Evolutionary conservation across 2,797 vertebrate species (phyloP), one percentile per base, ranked within the genome.

Genomic region (Premnoplex brunnescens): DNA sequence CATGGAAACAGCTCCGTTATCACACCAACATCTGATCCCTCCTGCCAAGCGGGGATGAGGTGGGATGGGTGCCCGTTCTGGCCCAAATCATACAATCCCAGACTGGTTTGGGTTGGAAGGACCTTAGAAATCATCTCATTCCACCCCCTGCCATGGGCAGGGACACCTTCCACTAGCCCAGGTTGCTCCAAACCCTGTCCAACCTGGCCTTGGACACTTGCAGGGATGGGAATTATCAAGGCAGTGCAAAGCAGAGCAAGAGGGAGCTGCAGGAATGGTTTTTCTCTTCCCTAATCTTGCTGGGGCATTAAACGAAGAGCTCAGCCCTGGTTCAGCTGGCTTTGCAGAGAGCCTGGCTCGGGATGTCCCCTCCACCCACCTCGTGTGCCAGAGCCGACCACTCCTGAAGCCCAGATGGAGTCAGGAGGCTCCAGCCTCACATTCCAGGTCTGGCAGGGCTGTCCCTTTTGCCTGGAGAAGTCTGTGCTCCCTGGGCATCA

Each of bases 1-100:
- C 96, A 96, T 91, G 94, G 97, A 59, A 97, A 97, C 77, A 2
- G 75, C 69, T 96, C 82, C 64, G 1, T 95, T 82, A 92, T 83
- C 94, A 69, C 63, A 4, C 74, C 85, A 56, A 88, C 79, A 54
- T 51, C 91, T 28, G 17, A 73, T 51, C 23, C 55, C n/a, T 68
- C 16, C 68, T 18, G 80, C 81, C 87, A 77, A 78, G 82, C 3
- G 3, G 52, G 36, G 86, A 18, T 7, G 67, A 28, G 78, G n/a
- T 8, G 51, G 78, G 52, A 58, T 17, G 37, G 26, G 60, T 8
- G 7, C 41, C 37, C 1, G 0, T 18, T 59, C 52, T 1, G 4
- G 49, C 28, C 44, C 44, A 7, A 1, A 0, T 43, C 13, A 10
- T 11, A 14, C 36, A 36, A 76, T 44, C 44, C 43, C 64, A 11